A percentile compares a stretch with the other conserved stretches of the same genome.
Evolutionary conservation across 2,113 vertebrate species (phyloP).

Genomic region (Dasypus novemcinctus): DNA sequence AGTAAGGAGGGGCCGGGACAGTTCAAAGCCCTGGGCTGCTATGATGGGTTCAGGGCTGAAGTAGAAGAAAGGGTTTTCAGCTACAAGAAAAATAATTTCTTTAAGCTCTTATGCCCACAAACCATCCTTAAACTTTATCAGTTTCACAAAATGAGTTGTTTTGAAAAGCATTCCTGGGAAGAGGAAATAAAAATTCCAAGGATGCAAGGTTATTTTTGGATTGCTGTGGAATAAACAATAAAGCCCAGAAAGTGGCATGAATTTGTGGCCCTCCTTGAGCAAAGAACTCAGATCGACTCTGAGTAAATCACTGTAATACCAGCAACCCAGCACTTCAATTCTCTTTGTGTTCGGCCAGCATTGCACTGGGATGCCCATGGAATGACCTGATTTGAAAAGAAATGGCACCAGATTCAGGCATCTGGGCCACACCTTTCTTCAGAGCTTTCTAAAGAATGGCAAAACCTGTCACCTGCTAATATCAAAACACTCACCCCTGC

Average conservation of each 20-base stretch:
- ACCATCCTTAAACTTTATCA: not conserved
- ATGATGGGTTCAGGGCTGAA: not conserved
- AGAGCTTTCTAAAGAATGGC: too few species aligned
- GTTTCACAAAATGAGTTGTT: not conserved
- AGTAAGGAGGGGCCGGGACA: not conserved
- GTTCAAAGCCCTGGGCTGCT: not conserved
- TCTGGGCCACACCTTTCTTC: too few species aligned
- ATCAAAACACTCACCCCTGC: too few species aligned
- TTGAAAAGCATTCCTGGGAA: not conserved
- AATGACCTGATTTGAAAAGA: not conserved
- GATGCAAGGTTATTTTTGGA: constrained; percentile 9
- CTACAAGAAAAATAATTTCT: not conserved
- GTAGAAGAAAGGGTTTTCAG: not conserved
- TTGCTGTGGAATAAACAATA: not conserved
- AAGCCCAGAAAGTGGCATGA: not conserved
- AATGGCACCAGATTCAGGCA: too few species aligned
- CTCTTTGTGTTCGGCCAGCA: not conserved
- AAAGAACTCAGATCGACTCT: not conserved
- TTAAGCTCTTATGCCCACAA: not conserved
- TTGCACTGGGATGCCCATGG: not conserved
- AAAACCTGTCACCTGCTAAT: too few species aligned
- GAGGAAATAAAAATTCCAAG: constrained; percentile 5
- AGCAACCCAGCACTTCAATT: not conserved
- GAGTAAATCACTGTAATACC: not conserved
- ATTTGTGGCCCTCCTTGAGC: not conserved